Percentiles rank a stretch among this genome's conserved stretches.
Conservation (phyloP, 2,888 invertebrate genomes). For the Rugalucina vietnamica region DNA sequence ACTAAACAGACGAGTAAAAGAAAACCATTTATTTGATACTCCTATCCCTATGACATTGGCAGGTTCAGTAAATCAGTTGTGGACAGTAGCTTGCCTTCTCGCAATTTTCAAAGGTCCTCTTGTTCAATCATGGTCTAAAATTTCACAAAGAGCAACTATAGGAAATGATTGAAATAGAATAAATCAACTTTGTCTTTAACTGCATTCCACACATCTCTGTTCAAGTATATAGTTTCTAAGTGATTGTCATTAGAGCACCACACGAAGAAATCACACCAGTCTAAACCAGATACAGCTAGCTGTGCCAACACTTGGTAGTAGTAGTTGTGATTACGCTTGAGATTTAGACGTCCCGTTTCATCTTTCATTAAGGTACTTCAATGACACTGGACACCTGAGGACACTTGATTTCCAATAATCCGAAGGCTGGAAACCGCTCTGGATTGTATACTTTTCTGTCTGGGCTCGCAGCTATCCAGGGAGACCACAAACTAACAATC, state of each 20-base stretch:
- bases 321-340: conserved; percentile 34
- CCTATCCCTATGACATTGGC: conserved; percentile 22
- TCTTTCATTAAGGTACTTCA: conserved; percentile 1
- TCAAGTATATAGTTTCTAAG: conserved; percentile 30
- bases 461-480: conserved; percentile 33
- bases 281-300: conserved; percentile 24
- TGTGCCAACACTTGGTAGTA: conserved; percentile 31
- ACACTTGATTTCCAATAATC: conserved; percentile 40
- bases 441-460: conserved; percentile 48
- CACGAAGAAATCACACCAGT: conserved; percentile 39
- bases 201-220: neutral
- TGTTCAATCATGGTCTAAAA: neutral
- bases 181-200: conserved; percentile 30
- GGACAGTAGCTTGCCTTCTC: conserved; percentile 38
- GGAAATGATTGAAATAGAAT: conserved; percentile 19
- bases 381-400: conserved; percentile 24
- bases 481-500: conserved; percentile 10
- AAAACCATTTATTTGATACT: conserved; percentile 31
- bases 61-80: conserved; percentile 42
- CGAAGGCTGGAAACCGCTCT: conserved; percentile 17
- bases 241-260: conserved; percentile 25
- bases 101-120: conserved; percentile 37
- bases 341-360: neutral
- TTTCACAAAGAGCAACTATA: neutral
- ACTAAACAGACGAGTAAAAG: conserved; percentile 33